These are phyloP conservation scores for Rhorus exstirpatorius DNA, from an alignment of 2,888 invertebrate species.

Conservation along the genomic window DNA sequence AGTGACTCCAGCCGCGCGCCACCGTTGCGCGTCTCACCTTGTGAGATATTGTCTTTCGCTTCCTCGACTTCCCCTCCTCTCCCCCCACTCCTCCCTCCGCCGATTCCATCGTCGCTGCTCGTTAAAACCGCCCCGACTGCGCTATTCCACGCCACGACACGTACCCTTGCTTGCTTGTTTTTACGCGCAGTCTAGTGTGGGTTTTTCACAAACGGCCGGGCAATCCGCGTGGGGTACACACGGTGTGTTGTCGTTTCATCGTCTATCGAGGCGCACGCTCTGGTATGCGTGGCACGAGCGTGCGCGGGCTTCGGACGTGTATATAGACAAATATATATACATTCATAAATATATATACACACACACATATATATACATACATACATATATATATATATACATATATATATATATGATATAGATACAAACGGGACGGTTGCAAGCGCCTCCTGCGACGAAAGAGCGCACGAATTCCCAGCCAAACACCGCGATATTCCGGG, in stretches of 20 bases:
- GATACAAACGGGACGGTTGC: not conserved
- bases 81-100: conserved; percentile 6
- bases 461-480: conserved; percentile 24
- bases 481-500: conserved; percentile 1
- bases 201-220: not conserved
- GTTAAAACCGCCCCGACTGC: conserved; percentile 37
- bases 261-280: conserved; percentile 45
- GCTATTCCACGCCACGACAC: conserved; percentile 21
- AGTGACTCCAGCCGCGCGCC: conserved; percentile 10
- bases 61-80: not conserved
- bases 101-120: not conserved
- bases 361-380: not conserved
- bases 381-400: not conserved
- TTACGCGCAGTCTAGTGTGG: conserved; percentile 15
- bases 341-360: conserved; percentile 4
- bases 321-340: conserved; percentile 15
- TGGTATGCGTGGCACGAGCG: conserved; percentile 56
- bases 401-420: conserved; percentile 11
- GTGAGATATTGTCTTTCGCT: conserved; percentile 13
- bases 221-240: conserved; percentile 9
- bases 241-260: conserved; percentile 5
- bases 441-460: conserved; percentile 39
- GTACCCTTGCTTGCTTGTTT: conserved; percentile 41
- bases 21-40: conserved; percentile 27
- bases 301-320: conserved; percentile 46